Percentiles rank a stretch among this genome's conserved stretches.
These are phyloP conservation scores for Lagria hirta DNA, from an alignment of 2,888 invertebrate species.

Conservation along the genomic window DNA sequence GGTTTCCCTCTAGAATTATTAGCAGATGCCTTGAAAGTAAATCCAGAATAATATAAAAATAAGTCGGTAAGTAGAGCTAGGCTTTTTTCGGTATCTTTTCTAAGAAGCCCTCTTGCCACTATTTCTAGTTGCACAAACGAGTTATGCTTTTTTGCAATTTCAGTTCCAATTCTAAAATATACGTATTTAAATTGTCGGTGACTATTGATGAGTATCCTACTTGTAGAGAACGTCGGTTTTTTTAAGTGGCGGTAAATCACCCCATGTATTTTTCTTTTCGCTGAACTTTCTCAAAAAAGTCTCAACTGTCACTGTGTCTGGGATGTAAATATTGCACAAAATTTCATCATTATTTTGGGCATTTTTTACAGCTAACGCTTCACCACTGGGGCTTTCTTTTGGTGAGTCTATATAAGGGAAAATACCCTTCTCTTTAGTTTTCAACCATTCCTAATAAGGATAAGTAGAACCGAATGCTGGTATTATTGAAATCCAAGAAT, in stretches of 20 bases:
- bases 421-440: constrained; percentile 32
- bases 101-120: constrained; percentile 40
- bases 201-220: constrained; percentile 31
- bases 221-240: constrained; percentile 41
- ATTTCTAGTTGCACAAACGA: constrained; percentile 55
- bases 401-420: constrained; percentile 31
- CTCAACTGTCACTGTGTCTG: constrained; percentile 36
- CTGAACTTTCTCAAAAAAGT: constrained; percentile 32
- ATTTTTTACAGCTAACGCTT: constrained; percentile 23
- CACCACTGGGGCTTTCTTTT: constrained; percentile 15
- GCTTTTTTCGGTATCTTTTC: constrained; percentile 54
- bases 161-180: constrained; percentile 54
- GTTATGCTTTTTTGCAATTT: constrained; percentile 55
- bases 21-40: constrained; percentile 51
- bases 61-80: constrained; percentile 54
- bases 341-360: constrained; percentile 21
- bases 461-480: neutral
- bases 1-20: constrained; percentile 53
- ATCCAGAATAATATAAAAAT: constrained; percentile 58
- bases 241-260: constrained; percentile 29
- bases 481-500: neutral
- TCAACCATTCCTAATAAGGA: constrained; percentile 42
- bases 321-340: constrained; percentile 29
- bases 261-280: constrained; percentile 30
- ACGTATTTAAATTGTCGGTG: neutral